A percentile compares a stretch with the other conserved stretches of the same genome.
phyloP scores from a whole-genome alignment of 2,888 invertebrate genomes.

The Strigamia maritima region DNA sequence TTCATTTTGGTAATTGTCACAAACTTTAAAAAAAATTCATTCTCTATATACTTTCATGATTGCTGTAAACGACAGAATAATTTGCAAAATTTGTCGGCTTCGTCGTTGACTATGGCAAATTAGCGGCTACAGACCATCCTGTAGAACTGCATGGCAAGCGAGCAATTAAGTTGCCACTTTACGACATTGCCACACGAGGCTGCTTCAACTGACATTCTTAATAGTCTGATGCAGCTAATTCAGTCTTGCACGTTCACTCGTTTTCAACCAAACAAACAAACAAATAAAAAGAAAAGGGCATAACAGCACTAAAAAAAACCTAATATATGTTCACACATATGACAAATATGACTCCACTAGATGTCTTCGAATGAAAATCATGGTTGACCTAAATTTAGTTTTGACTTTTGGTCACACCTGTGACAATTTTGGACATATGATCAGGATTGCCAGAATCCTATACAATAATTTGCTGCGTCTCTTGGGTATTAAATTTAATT shows the following conservation, averaged over 20 bases:
- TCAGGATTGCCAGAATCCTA: too few species aligned
- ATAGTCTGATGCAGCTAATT: not conserved
- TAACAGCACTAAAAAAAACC: not conserved
- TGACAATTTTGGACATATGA: too few species aligned
- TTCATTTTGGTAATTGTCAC: too few species aligned
- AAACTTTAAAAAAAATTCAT: not conserved
- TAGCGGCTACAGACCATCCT: not conserved
- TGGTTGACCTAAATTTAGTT: too few species aligned
- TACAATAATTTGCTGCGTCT: too few species aligned
- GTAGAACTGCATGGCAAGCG: not conserved
- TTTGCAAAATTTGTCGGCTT: slow-evolving; percentile 23
- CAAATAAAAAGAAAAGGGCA: not conserved
- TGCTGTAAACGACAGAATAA: not conserved
- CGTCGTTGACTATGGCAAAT: not conserved
- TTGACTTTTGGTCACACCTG: too few species aligned
- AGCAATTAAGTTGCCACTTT: slow-evolving; percentile 15
- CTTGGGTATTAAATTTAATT: too few species aligned
- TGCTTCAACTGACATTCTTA: not conserved
- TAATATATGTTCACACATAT: too few species aligned
- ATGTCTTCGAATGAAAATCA: too few species aligned
- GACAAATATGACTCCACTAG: too few species aligned
- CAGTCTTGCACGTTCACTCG: not conserved
- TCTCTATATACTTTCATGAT: not conserved
- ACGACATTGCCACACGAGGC: not conserved
- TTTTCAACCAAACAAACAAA: not conserved